A percentile compares a stretch with the other conserved stretches of the same genome.
Conservation (phyloP, 2,113 vertebrate species). For the Mormoops blainvillei region DNA sequence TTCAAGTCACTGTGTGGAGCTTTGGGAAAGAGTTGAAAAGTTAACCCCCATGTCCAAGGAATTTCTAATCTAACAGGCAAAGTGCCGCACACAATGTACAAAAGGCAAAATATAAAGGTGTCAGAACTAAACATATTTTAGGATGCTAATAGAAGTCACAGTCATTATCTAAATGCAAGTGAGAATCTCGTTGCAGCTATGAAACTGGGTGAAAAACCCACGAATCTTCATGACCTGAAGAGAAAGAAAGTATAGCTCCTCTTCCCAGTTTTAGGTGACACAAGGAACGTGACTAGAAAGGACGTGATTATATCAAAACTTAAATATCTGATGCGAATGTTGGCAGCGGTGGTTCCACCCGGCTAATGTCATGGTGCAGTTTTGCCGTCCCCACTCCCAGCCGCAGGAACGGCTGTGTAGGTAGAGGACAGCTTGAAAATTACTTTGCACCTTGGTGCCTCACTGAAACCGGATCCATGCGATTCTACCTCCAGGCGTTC, state of each 20-base stretch:
- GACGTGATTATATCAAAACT: background rate
- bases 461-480: background rate
- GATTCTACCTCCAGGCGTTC: background rate
- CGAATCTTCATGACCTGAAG: background rate
- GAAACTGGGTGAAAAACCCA: background rate
- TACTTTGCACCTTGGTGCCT: background rate
- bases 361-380: background rate
- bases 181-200: background rate
- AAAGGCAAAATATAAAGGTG: background rate
- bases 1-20: background rate
- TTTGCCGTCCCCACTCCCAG: background rate
- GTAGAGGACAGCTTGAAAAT: background rate
- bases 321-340: background rate
- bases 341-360: background rate
- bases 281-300: background rate
- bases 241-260: background rate
- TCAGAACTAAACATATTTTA: background rate
- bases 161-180: background rate
- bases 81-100: background rate
- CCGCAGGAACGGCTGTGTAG: background rate
- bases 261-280: background rate
- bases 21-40: background rate
- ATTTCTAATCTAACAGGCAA: background rate
- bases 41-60: background rate
- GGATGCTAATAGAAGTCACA: background rate